Percentiles rank a stretch among this genome's conserved stretches.
These are phyloP conservation scores for Anas flavirostris DNA, from an alignment of 2,797 vertebrate genomes.

Conservation along the genomic window DNA sequence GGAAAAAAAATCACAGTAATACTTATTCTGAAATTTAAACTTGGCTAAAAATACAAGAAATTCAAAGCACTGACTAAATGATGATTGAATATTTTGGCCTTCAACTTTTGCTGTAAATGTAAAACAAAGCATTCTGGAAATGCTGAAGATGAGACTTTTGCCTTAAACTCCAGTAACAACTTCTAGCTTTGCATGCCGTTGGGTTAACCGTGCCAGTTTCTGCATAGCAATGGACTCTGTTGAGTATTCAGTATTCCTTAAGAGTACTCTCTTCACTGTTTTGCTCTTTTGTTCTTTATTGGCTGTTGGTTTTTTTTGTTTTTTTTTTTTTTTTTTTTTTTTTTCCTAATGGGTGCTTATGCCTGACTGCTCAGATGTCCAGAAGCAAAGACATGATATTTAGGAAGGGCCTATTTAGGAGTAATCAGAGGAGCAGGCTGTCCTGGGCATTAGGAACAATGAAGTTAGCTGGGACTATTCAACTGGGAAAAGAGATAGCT, in stretches of 20 bases:
- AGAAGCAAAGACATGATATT: background rate
- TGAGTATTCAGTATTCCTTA: background rate
- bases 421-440: background rate
- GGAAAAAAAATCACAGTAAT: background rate
- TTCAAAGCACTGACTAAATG: background rate
- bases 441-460: background rate
- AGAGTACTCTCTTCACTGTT: background rate
- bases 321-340: slow-evolving; percentile 36
- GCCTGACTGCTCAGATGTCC: background rate
- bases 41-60: background rate
- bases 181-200: background rate
- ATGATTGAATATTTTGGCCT: background rate
- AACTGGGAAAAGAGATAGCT: background rate
- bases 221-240: background rate
- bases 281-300: background rate
- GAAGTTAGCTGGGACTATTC: background rate
- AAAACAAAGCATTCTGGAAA: background rate
- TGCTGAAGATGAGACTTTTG: background rate
- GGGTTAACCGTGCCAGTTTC: background rate
- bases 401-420: background rate
- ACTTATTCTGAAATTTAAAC: background rate
- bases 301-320: background rate
- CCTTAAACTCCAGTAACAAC: background rate
- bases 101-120: background rate
- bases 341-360: background rate